These are phyloP conservation scores for Pachycephala philippinensis DNA, from an alignment of 2,113 vertebrate species.

Conservation along the genomic window DNA sequence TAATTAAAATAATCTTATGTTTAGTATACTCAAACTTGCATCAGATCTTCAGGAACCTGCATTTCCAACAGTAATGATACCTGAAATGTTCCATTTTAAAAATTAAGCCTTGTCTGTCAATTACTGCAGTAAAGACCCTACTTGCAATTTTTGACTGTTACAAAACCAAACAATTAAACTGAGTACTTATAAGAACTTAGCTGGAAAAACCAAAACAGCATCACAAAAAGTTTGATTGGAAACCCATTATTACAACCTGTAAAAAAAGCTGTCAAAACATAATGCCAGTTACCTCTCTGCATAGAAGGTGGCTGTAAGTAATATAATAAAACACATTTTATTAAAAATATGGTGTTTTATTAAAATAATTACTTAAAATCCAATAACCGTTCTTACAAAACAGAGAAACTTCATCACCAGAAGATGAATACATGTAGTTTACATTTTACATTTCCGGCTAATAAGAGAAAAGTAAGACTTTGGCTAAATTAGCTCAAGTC, in stretches of 20 bases:
- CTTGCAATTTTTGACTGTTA: background rate
- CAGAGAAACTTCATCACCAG: background rate
- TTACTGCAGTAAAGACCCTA: background rate
- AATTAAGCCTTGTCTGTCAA: background rate
- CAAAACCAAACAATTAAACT: background rate
- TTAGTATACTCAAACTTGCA: background rate
- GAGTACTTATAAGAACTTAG: background rate
- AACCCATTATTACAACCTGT: background rate
- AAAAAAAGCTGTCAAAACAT: background rate
- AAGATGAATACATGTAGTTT: background rate
- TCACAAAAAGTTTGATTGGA: background rate
- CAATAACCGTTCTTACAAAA: background rate
- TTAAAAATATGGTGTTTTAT: background rate
- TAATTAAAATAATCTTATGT: background rate
- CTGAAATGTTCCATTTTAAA: background rate
- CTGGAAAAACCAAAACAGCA: background rate
- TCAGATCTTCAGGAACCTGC: background rate
- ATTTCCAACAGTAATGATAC: background rate
- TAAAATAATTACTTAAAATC: background rate
- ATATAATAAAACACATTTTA: background rate
- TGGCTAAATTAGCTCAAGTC: background rate
- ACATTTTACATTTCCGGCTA: background rate
- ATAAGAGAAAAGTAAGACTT: background rate
- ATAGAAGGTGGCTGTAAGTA: background rate
- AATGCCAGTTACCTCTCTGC: background rate